Conservation (phyloP, 2,113 vertebrate species). For the Monopterus albus region DNA sequence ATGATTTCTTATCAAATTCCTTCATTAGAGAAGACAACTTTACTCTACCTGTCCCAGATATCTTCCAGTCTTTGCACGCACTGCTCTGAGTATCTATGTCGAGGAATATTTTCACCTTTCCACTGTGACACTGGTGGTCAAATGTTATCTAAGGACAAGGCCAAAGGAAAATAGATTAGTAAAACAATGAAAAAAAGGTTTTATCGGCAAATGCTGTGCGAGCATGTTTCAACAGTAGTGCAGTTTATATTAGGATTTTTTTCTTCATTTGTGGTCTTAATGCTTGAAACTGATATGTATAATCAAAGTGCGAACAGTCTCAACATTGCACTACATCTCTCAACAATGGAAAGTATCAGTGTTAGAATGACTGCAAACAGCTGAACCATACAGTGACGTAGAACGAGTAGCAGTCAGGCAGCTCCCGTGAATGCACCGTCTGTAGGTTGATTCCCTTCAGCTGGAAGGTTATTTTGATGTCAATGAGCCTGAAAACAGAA, state of each 20-base stretch:
- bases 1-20: neutral
- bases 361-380: neutral
- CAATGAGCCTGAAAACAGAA: conserved; percentile 85
- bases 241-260: too few relatives aligned
- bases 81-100: conserved; percentile 87
- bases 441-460: conserved; percentile 94
- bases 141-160: conserved; percentile 85
- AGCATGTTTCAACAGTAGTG: too few relatives aligned
- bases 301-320: neutral
- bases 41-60: conserved; percentile 88
- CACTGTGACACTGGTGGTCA: conserved; percentile 93
- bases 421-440: conserved; percentile 87
- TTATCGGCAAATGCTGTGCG: too few relatives aligned
- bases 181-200: neutral
- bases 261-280: too few relatives aligned
- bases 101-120: conserved; percentile 92
- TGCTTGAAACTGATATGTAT: neutral
- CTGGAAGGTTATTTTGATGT: conserved; percentile 88
- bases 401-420: conserved; percentile 95
- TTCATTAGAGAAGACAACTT: neutral
- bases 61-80: conserved; percentile 88
- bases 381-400: conserved; percentile 83
- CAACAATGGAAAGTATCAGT: neutral
- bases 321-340: too few relatives aligned
- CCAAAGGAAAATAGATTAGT: neutral